Conservation (phyloP, 2,888 invertebrate genomes). For the Tenthredo amoena region DNA sequence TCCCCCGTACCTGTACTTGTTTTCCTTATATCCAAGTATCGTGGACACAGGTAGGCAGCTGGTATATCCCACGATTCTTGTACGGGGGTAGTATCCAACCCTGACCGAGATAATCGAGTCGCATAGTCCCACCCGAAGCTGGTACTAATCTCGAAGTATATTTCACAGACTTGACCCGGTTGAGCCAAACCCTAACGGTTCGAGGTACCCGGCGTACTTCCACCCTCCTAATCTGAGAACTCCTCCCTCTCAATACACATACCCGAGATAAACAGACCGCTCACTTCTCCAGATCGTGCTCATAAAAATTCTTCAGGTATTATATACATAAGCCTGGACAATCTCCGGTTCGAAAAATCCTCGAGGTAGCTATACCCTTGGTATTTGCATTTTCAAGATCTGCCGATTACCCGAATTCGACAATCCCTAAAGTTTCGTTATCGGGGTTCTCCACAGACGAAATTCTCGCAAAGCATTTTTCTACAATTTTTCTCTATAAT, state of each 20-base stretch:
- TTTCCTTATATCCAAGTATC: neutral
- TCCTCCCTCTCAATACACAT: neutral
- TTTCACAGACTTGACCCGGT: slow-evolving; percentile 24
- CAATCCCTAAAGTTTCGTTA: neutral
- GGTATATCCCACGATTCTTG: neutral
- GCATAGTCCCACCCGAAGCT: neutral
- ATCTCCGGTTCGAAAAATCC: neutral
- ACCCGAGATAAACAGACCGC: neutral
- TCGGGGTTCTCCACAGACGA: neutral
- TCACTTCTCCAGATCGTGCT: neutral
- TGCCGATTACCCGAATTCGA: neutral
- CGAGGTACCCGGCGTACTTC: neutral
- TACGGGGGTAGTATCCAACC: neutral
- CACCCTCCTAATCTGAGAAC: neutral
- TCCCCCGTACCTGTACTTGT: neutral
- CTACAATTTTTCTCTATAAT: neutral
- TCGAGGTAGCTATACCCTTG: neutral
- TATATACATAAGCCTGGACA: slow-evolving; percentile 6
- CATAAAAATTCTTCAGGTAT: neutral
- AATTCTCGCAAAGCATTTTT: neutral
- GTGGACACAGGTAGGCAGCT: slow-evolving; percentile 12
- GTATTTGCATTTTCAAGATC: neutral
- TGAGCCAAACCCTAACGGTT: neutral
- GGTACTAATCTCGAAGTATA: slow-evolving; percentile 23
- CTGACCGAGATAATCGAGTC: slow-evolving; percentile 7